Conservation (phyloP, 2,113 vertebrate species). For the Narcine bancroftii region DNA sequence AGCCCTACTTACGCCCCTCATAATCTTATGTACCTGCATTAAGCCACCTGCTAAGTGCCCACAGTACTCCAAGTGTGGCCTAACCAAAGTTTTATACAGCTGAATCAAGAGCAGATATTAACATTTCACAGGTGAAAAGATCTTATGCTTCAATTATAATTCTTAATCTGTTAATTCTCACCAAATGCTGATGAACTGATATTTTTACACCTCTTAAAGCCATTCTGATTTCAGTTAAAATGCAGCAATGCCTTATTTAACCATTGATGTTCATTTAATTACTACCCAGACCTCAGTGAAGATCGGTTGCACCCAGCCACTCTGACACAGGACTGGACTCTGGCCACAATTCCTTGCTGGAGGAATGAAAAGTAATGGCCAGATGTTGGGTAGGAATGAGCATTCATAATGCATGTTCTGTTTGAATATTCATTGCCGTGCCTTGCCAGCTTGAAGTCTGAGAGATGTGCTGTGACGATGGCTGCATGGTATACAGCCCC, state of each 20-base stretch:
- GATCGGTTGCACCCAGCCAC: background rate
- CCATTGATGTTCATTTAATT: background rate
- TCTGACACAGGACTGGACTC: background rate
- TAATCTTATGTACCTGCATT: too few species aligned
- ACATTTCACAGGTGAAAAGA: background rate
- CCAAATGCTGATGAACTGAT: background rate
- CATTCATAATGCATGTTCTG: background rate
- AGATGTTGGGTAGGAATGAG: background rate
- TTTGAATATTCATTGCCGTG: background rate
- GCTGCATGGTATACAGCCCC: background rate
- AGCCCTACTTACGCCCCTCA: too few species aligned
- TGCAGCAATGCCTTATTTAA: background rate
- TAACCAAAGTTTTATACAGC: too few species aligned
- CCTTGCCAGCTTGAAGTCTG: background rate
- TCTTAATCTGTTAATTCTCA: background rate
- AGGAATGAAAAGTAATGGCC: background rate
- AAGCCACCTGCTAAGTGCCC: too few species aligned
- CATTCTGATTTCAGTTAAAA: background rate
- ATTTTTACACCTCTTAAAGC: background rate
- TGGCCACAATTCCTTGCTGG: background rate
- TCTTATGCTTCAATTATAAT: background rate
- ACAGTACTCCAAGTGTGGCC: too few species aligned
- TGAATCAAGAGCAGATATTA: background rate
- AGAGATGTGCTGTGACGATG: background rate
- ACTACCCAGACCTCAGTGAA: background rate